Conservation (phyloP, 2,888 invertebrate species). For the Tipula confusa region DNA sequence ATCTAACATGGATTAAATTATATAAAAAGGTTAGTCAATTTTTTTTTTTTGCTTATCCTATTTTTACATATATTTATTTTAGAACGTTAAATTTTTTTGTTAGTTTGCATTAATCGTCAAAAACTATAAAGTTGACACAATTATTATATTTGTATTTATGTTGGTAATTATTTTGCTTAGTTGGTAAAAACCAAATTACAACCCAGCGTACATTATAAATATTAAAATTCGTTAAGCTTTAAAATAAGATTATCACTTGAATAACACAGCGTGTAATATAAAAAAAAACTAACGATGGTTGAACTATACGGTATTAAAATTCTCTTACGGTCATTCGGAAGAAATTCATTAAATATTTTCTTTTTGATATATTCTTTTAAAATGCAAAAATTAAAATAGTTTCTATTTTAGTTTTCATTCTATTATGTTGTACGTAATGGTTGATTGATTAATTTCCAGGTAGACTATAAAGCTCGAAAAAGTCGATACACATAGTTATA, state of each 20-base stretch:
- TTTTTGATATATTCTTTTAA: background rate
- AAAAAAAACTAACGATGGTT: background rate
- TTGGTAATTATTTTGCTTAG: background rate
- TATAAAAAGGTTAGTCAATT: slow-evolving; percentile 88
- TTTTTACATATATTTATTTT: background rate
- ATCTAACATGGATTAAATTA: slow-evolving; percentile 97
- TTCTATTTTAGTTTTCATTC: background rate
- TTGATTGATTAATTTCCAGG: background rate
- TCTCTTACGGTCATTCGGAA: background rate
- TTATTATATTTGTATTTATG: background rate
- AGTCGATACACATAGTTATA: too few relatives aligned
- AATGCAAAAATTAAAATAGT: background rate
- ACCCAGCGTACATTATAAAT: background rate
- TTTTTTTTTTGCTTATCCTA: background rate
- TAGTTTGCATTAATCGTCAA: background rate
- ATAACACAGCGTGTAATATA: background rate
- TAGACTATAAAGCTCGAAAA: background rate
- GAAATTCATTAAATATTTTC: background rate
- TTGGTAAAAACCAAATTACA: background rate
- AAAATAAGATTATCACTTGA: background rate
- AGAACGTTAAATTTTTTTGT: background rate
- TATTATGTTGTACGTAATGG: background rate
- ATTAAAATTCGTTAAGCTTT: background rate
- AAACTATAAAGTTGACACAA: background rate
- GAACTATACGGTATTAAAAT: background rate